A percentile compares a stretch with the other conserved stretches of the same genome.
Conservation (phyloP, 2,797 vertebrate genomes). For the Brotula barbata region DNA sequence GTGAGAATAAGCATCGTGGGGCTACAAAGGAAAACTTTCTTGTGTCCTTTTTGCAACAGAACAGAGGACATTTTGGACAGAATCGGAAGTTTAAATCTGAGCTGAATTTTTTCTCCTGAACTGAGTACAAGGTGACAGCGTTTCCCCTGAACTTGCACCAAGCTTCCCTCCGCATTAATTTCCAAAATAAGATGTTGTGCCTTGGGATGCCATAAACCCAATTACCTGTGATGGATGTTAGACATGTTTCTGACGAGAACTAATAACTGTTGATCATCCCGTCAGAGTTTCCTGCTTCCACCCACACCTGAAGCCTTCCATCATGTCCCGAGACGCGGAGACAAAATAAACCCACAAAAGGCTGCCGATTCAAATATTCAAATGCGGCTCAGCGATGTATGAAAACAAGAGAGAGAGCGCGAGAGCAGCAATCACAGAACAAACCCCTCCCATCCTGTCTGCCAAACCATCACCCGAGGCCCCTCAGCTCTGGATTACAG, state of each 20-base stretch:
- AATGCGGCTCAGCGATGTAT: slow-evolving; percentile 74
- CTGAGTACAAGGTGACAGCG: no score
- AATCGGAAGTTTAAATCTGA: slow-evolving; percentile 31
- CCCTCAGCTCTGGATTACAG: slow-evolving; percentile 55
- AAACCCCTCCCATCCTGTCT: slow-evolving; percentile 52
- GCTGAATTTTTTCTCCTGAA: no score
- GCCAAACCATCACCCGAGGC: slow-evolving; percentile 67
- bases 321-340: slow-evolving; percentile 63
- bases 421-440: slow-evolving; percentile 32
- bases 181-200: slow-evolving; percentile 59
- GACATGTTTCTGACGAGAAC: slow-evolving; percentile 64
- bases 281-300: slow-evolving; percentile 40
- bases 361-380: slow-evolving; percentile 76
- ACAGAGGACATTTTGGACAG: background rate
- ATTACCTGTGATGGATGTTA: slow-evolving; percentile 63
- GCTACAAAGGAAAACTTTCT: background rate
- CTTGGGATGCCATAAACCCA: slow-evolving; percentile 59
- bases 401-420: slow-evolving; percentile 62
- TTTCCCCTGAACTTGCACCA: no score
- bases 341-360: slow-evolving; percentile 73
- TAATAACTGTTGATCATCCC: slow-evolving; percentile 68
- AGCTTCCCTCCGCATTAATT: slow-evolving; percentile 41
- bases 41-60: background rate
- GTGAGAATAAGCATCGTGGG: slow-evolving; percentile 12
- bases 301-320: slow-evolving; percentile 49